phyloP scores from a whole-genome alignment of 2,888 invertebrate species.

The Cerastoderma edule region DNA sequence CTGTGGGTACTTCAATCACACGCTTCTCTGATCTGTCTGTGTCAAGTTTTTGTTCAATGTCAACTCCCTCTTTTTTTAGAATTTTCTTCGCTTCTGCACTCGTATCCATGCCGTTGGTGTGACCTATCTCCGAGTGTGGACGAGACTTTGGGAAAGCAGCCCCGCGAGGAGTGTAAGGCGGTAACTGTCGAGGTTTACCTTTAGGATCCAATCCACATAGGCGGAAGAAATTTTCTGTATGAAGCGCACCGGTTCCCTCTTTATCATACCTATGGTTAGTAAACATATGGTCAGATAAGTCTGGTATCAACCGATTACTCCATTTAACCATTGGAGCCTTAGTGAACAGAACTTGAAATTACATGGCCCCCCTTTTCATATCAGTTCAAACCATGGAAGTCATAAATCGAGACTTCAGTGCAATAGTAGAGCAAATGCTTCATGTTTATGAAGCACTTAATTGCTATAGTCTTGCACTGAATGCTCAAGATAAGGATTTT shows the following conservation, averaged over 20 bases:
- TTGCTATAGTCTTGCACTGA: no score
- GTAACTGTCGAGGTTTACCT: slow-evolving; percentile 58
- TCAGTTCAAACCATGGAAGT: no score
- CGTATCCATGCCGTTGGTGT: slow-evolving; percentile 47
- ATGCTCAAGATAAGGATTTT: no score
- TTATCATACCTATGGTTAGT: slow-evolving; percentile 68
- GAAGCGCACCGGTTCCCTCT: slow-evolving; percentile 67
- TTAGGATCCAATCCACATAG: slow-evolving; percentile 64
- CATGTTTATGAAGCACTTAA: no score
- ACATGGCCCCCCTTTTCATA: no score
- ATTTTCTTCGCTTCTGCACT: slow-evolving; percentile 50
- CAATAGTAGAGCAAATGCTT: no score
- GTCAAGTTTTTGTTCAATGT: slow-evolving; percentile 8
- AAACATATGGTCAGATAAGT: no score
- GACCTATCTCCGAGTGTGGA: slow-evolving; percentile 60
- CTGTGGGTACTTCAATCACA: slow-evolving; percentile 41
- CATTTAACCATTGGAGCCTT: no score
- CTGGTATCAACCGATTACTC: no score
- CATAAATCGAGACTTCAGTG: no score
- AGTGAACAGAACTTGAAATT: no score
- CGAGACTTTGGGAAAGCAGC: slow-evolving; percentile 54
- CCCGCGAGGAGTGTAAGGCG: slow-evolving; percentile 60
- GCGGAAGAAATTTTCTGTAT: slow-evolving; percentile 64
- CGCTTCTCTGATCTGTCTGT: slow-evolving; percentile 19
- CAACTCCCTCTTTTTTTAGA: slow-evolving; percentile 40